phyloP scores from a whole-genome alignment of 2,888 invertebrate genomes.

The Dusona sp. region DNA sequence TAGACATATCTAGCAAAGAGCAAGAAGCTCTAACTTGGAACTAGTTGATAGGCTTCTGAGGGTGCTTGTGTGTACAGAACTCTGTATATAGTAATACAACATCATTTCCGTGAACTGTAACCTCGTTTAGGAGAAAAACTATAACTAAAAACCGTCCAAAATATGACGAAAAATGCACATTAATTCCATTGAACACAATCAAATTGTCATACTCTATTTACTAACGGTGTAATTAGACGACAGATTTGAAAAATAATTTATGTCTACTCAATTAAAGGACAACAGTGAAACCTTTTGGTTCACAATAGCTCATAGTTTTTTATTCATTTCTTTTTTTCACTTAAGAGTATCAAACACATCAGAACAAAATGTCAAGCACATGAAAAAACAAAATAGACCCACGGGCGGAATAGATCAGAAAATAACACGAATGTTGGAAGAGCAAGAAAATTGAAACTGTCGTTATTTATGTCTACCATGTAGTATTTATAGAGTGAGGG shows the following conservation, averaged over 20 bases:
- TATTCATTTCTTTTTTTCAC: too few relatives aligned
- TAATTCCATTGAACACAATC: not conserved
- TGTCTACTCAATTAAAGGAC: not conserved
- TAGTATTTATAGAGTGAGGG: not conserved
- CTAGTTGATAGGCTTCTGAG: constrained; percentile 27
- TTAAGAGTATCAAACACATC: too few relatives aligned
- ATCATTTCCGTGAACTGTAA: not conserved
- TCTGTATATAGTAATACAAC: not conserved
- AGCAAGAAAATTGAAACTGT: constrained; percentile 28
- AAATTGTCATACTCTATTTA: too few relatives aligned
- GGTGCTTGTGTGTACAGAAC: constrained; percentile 30
- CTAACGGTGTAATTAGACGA: not conserved
- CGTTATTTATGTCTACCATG: constrained; percentile 11
- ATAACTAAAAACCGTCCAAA: not conserved
- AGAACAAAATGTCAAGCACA: not conserved
- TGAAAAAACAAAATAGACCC: not conserved
- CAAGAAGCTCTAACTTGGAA: constrained; percentile 20
- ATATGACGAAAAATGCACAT: not conserved
- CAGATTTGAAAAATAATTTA: not conserved
- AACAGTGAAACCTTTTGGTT: not conserved
- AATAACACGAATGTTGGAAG: not conserved
- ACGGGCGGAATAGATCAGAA: not conserved
- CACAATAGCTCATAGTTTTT: not conserved
- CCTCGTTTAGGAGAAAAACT: not conserved
- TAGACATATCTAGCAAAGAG: constrained; percentile 32